Percentiles rank a stretch among this genome's conserved stretches.
These are phyloP conservation scores for Lates japonicus DNA, from an alignment of 2,797 vertebrate species.

Conservation along the genomic window DNA sequence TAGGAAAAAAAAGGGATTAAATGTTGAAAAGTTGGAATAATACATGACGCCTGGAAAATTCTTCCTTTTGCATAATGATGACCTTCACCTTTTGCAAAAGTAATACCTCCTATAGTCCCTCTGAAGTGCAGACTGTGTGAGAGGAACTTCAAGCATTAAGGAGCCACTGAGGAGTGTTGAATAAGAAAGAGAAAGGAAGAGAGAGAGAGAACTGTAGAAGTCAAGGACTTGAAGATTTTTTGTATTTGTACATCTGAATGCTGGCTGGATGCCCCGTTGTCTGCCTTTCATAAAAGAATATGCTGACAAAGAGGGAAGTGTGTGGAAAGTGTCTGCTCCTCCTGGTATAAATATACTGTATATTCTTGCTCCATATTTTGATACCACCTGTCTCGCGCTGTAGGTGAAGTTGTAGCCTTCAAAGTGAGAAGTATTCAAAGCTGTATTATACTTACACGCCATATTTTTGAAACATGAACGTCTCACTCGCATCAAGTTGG, in stretches of 20 bases:
- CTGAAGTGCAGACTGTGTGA: conserved; percentile 40
- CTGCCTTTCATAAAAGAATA: conserved; percentile 50
- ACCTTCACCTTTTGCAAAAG: conserved; percentile 65
- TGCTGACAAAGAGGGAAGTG: conserved; percentile 59
- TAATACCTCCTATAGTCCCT: conserved; percentile 41
- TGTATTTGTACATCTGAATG: conserved; percentile 39
- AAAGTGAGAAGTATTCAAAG: conserved; percentile 50
- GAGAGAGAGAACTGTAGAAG: conserved; percentile 9
- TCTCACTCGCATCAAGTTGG: not conserved
- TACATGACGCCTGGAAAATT: conserved; percentile 36
- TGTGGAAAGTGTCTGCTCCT: conserved; percentile 29
- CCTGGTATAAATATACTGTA: conserved; percentile 40
- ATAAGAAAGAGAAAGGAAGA: conserved; percentile 12
- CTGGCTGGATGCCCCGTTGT: conserved; percentile 45
- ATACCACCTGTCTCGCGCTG: conserved; percentile 57
- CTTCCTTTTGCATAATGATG: conserved; percentile 43
- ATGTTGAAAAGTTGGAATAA: conserved; percentile 54
- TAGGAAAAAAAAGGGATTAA: conserved; percentile 24
- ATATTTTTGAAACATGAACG: conserved; percentile 13
- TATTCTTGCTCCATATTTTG: conserved; percentile 45
- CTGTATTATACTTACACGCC: conserved; percentile 21
- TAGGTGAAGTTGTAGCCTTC: conserved; percentile 50
- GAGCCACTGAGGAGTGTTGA: conserved; percentile 40
- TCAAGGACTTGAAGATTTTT: conserved; percentile 33
- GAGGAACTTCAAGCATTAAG: conserved; percentile 44